Base-by-base conservation (phyloP, 2,888 invertebrate genomes). In the Smittia aterrima region DNA sequence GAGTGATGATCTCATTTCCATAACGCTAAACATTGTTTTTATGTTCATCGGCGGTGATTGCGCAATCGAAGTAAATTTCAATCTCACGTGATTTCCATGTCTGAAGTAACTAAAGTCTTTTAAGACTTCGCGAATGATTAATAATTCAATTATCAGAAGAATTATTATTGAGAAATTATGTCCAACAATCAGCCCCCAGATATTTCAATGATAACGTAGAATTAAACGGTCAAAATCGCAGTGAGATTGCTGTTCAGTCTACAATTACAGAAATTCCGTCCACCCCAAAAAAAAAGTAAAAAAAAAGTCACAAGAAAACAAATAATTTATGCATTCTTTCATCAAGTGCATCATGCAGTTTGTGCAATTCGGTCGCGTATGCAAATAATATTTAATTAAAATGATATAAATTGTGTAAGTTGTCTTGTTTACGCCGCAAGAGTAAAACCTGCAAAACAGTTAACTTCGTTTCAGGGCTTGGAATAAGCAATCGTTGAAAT, bases 101-200 rank as follows among this genome's bases (percentile, higher is more conserved):
- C 9, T 9, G 32, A 32, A 32, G 32, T 32, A n/a, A n/a, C 32
- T 32, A 9, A 32, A 3, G 3, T 32, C 9, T 1, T 22, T 6
- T 6, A 32, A 20, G 7, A 18, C 18, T 66, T 38, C 7, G 38
- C 67, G 41, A 41, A 18, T 41, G 70, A 70, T 70, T 53, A 70
- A 70, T 70, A 41, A 70, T 70, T 70, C 70, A 70, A 70, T 70
- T 70, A 70, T 54, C 70, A 1, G n/a, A 9, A n/a, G n/a, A 64
- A 24, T 64, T 64, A 27, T 64, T 64, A n/a, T 27, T 64, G 64
- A 24, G 24, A 24, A 64, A 64, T 64, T 22, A 64, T 40, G 67
- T 67, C 38, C n/a, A 22, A 1, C 1, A 20, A 20, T 13, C 18
- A 9, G 27, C 67, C 67, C 38, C 0, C 32, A 40, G 67, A 40